These are phyloP conservation scores for Chascanopsetta lugubris DNA, from an alignment of 2,113 vertebrate species.

Conservation along the genomic window DNA sequence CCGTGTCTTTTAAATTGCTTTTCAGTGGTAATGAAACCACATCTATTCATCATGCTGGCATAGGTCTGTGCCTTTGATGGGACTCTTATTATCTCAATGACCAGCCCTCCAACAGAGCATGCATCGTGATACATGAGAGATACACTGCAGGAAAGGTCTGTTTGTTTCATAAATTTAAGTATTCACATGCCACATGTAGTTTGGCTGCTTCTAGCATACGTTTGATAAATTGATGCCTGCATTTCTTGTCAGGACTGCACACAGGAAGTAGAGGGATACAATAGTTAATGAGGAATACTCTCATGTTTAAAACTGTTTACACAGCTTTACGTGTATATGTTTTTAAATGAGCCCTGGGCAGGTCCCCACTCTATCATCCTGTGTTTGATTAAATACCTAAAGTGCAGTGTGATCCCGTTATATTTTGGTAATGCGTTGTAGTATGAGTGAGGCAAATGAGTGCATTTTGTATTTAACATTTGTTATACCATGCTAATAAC, in stretches of 20 bases:
- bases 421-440: constrained; percentile 51
- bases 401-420: constrained; percentile 51
- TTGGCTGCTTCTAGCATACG: constrained; percentile 10
- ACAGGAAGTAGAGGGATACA: neutral
- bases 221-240: constrained; percentile 20
- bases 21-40: constrained; percentile 74
- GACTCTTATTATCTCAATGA: constrained; percentile 68
- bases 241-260: neutral
- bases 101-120: constrained; percentile 42
- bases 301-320: constrained; percentile 32
- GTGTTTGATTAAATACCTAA: constrained; percentile 51
- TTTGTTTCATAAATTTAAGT: no score
- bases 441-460: constrained; percentile 57
- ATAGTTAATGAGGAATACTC: constrained; percentile 8
- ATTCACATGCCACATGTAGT: constrained; percentile 8
- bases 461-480: constrained; percentile 76
- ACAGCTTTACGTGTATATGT: constrained; percentile 28
- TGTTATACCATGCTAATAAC: constrained; percentile 75
- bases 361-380: constrained; percentile 15
- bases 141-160: constrained; percentile 5
- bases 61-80: constrained; percentile 60
- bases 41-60: constrained; percentile 71
- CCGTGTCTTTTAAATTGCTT: constrained; percentile 76
- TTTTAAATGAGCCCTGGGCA: constrained; percentile 27
- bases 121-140: constrained; percentile 48